Evolutionary conservation across 2,888 invertebrate species (phyloP), one percentile per base, ranked within the genome.

Genomic region (Caenorhabditis sp.): DNA sequence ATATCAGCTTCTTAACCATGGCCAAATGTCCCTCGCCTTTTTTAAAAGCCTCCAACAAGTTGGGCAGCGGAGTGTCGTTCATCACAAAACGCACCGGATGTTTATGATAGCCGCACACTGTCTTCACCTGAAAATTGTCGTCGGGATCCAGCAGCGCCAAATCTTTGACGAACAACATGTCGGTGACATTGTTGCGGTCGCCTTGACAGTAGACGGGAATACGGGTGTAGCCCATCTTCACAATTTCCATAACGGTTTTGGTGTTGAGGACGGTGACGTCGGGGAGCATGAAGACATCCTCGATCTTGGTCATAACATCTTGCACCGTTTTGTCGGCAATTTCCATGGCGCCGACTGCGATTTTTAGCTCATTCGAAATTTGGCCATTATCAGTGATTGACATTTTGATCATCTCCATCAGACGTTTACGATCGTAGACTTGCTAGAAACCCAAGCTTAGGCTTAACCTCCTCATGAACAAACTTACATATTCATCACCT

Each of bases 141-240:
- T 97, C 97, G 0, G 99, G 96, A 90, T 99, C 99, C 81, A 99
- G 93, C 88, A 99, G 94, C 0, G 97, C 97, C 87, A 99, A 91
- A 90, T 99, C 99, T 74, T 89, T 99, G 84, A 96, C 96, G 89
- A 96, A 97, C 24, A 99, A 91, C 58, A 86, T 77, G 24, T 85
- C 84, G 0, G 84, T 82, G 12, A 82, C 79, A 55, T 82, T 81
- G 62, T 82, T 82, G 65, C 77, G 76, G 61, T 82, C 81, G 26
- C 80, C 78, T 12, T 58, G 63, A 4, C 73, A 62, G 65, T 84
- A 99, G 0, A 99, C 95, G 0, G 97, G 97, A 86, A 99, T 94
- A 27, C 97, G 92, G 31, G 97, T 79, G 65, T 78, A 79, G 1
- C 82, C 82, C 77, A 88, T 88, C 88, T 95, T 95, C 91, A 97